Evolutionary conservation across 2,113 vertebrate species (phyloP).

Genomic region (Myodes glareolus): DNA sequence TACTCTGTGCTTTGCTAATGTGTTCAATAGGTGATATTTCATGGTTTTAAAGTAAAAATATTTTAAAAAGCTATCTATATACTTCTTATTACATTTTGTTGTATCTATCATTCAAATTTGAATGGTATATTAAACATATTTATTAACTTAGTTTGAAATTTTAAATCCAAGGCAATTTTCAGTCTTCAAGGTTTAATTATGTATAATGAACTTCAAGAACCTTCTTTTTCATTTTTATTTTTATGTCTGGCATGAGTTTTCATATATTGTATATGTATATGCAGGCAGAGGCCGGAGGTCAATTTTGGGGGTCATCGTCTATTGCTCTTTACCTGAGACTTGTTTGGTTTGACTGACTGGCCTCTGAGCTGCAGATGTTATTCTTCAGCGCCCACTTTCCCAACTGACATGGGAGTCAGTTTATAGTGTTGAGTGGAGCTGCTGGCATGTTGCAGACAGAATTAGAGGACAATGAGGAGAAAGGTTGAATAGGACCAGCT

Average conservation of each 20-base stretch:
- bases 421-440: not conserved
- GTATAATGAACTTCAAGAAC: not conserved
- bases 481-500: too few relatives aligned
- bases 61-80: constrained; percentile 34
- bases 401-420: not conserved
- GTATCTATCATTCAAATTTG: not conserved
- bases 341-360: not conserved
- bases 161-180: not conserved
- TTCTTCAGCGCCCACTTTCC: too few relatives aligned
- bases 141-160: not conserved
- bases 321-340: not conserved
- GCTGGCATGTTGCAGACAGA: not conserved
- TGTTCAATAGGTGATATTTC: constrained; percentile 54
- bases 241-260: not conserved
- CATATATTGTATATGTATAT: not conserved
- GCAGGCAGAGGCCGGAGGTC: not conserved
- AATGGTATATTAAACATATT: not conserved
- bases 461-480: not conserved
- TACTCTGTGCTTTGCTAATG: constrained; percentile 27
- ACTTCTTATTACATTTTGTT: constrained; percentile 5
- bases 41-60: constrained; percentile 32
- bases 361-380: too few relatives aligned
- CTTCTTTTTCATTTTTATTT: not conserved
- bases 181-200: not conserved
- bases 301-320: not conserved